phyloP scores from a whole-genome alignment of 1,140 invertebrate genomes.

The Planococcus citri region DNA sequence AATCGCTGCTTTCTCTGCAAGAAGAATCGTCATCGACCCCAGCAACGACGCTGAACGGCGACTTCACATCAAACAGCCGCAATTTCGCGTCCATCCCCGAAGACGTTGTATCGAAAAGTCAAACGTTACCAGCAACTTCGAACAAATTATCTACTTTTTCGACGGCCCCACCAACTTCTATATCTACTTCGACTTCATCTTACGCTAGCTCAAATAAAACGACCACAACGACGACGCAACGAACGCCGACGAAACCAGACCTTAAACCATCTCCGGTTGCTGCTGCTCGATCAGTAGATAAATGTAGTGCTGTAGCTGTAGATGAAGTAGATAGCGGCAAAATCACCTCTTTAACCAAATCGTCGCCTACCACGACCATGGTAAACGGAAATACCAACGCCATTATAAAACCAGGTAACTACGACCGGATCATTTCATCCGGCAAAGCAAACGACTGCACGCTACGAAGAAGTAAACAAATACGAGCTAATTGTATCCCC shows the following conservation, averaged over 20 bases:
- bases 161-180: background rate
- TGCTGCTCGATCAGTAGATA: background rate
- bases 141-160: background rate
- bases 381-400: background rate
- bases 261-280: background rate
- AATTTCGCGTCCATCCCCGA: background rate
- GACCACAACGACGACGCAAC: background rate
- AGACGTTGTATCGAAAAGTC: background rate
- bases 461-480: constrained; percentile 3
- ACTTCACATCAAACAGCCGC: too few relatives aligned
- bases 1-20: background rate
- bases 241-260: background rate
- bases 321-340: constrained; percentile 5
- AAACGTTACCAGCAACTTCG: background rate
- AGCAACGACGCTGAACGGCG: background rate
- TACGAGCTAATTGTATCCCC: background rate
- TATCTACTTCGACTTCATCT: too few relatives aligned
- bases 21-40: background rate
- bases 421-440: background rate
- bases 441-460: background rate
- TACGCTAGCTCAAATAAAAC: too few relatives aligned
- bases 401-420: constrained; percentile 14
- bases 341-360: too few relatives aligned
- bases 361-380: too few relatives aligned
- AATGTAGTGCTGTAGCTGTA: background rate